Conservation (phyloP, 2,888 invertebrate genomes). For the Lobophora halterata region DNA sequence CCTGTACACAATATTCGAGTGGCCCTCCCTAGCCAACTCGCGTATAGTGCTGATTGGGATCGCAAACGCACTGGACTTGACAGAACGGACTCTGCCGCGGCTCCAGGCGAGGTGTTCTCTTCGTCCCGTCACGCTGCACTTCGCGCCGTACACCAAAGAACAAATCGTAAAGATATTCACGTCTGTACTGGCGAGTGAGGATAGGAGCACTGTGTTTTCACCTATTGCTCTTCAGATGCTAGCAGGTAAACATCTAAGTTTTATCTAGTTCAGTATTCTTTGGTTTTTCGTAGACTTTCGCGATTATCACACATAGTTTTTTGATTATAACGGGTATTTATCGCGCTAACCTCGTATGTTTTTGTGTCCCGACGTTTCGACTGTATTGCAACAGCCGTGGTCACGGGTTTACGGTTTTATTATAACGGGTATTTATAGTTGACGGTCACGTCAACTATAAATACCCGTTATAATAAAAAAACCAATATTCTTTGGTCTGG, state of each 20-base stretch:
- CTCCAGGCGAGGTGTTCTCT: conserved; percentile 88
- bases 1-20: conserved; percentile 95
- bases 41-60: conserved; percentile 92
- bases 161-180: conserved; percentile 94
- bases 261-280: no score
- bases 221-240: conserved; percentile 93
- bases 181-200: conserved; percentile 86
- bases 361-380: no score
- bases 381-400: no score
- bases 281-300: no score
- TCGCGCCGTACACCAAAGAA: conserved; percentile 94
- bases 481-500: no score
- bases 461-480: no score
- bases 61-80: conserved; percentile 97
- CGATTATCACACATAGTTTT: no score
- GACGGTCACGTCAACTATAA: no score
- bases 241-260: conserved; percentile 82
- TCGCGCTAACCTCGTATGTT: no score
- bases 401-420: no score
- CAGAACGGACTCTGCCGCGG: conserved; percentile 93
- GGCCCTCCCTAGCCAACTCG: conserved; percentile 87
- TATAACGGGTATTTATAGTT: no score
- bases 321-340: no score
- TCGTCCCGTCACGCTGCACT: conserved; percentile 90
- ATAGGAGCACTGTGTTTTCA: conserved; percentile 86